Evolutionary conservation across 2,113 vertebrate species (phyloP).

Genomic region (Podilymbus podiceps): DNA sequence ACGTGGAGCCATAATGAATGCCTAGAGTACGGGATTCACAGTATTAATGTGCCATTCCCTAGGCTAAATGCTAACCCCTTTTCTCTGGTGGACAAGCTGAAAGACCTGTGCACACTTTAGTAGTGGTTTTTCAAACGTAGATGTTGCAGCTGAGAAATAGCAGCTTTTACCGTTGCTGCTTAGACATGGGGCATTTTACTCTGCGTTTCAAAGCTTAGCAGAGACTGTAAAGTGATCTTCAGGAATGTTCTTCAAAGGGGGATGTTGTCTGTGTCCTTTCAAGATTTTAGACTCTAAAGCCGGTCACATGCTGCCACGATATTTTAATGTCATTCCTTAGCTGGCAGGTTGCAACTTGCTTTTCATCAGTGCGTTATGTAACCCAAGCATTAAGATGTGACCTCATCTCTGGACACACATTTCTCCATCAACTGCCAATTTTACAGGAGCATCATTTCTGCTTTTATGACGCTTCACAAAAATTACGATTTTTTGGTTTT

Average conservation of each 20-base stretch:
- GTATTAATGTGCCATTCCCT: not conserved
- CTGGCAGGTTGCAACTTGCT: slow-evolving; percentile 44
- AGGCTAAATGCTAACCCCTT: not conserved
- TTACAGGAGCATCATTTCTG: not conserved
- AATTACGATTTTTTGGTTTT: not conserved
- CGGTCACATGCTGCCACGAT: slow-evolving; percentile 32
- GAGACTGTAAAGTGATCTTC: not conserved
- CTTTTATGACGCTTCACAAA: not conserved
- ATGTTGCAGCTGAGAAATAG: not conserved
- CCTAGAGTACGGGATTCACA: not conserved
- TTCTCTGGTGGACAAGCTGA: not conserved
- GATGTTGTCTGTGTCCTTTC: slow-evolving; percentile 25
- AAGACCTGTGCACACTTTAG: not conserved
- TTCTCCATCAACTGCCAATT: not conserved
- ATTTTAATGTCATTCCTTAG: slow-evolving; percentile 47
- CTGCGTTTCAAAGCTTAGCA: slow-evolving; percentile 1
- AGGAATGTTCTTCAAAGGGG: slow-evolving; percentile 34
- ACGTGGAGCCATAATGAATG: not conserved
- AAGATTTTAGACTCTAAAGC: slow-evolving; percentile 37
- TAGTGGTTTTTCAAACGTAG: not conserved
- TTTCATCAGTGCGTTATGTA: slow-evolving; percentile 37
- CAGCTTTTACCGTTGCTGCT: not conserved
- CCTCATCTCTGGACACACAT: not conserved
- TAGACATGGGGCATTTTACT: not conserved
- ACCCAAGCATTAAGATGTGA: slow-evolving; percentile 14